phyloP scores from a whole-genome alignment of 2,113 vertebrate genomes.

The Prinia subflava region DNA sequence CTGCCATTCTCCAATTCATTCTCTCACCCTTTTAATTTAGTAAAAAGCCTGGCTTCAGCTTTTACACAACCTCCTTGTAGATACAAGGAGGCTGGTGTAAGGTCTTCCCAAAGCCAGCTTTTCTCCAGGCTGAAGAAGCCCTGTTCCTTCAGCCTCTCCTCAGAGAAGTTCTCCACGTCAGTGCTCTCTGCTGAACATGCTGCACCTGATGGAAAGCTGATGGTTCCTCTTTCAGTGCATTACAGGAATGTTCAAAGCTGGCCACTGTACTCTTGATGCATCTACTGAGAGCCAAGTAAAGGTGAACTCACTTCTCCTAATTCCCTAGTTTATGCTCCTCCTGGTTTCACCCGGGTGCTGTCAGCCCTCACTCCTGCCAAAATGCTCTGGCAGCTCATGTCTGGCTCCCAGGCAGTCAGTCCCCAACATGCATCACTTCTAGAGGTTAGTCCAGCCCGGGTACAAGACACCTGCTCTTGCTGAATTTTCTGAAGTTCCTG shows the following conservation, averaged over 20 bases:
- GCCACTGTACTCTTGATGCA: neutral
- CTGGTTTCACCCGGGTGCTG: accelerated
- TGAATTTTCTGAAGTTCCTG: neutral
- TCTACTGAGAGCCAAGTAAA: neutral
- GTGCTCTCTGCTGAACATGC: neutral
- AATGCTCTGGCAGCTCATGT: neutral
- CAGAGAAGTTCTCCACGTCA: neutral
- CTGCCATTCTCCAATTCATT: neutral
- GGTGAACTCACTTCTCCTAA: neutral
- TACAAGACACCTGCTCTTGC: neutral
- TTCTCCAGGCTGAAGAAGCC: neutral
- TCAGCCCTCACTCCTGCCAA: neutral
- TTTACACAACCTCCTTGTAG: neutral
- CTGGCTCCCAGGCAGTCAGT: neutral
- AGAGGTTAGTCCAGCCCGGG: neutral
- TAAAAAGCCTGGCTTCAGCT: neutral
- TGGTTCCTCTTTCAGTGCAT: neutral
- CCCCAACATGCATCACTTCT: neutral
- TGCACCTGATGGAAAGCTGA: neutral
- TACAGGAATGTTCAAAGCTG: neutral
- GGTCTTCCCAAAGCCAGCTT: neutral
- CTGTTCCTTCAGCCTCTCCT: neutral
- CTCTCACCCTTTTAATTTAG: neutral
- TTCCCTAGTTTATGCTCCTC: neutral
- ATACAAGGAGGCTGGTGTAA: neutral